A percentile compares a stretch with the other conserved stretches of the same genome.
These are phyloP conservation scores for Enteromius trimaculatus DNA, from an alignment of 2,797 vertebrate genomes.

Conservation along the genomic window DNA sequence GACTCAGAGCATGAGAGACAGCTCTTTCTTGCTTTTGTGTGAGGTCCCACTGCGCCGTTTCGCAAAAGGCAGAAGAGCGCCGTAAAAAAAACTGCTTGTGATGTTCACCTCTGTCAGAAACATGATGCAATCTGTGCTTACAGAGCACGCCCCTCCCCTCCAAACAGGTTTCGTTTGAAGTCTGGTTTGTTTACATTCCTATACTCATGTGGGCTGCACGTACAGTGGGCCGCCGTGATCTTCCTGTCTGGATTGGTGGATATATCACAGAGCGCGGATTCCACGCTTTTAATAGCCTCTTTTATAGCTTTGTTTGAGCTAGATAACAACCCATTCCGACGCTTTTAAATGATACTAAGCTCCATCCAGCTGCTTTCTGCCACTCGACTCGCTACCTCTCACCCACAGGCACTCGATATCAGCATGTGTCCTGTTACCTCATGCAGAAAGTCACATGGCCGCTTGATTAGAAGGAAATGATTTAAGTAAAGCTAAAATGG, in stretches of 20 bases:
- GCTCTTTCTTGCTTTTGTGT: conserved; percentile 58
- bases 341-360: conserved; percentile 46
- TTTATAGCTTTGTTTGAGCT: conserved; percentile 53
- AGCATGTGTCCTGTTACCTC: conserved; percentile 74
- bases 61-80: conserved; percentile 54
- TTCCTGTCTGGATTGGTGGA: conserved; percentile 57
- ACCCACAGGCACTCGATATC: conserved; percentile 64
- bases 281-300: conserved; percentile 41
- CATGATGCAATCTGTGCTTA: conserved; percentile 49
- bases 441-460: conserved; percentile 81
- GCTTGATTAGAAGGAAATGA: conserved; percentile 75
- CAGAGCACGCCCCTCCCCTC: conserved; percentile 44
- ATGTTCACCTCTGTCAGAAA: conserved; percentile 56
- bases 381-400: conserved; percentile 56
- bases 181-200: conserved; percentile 80
- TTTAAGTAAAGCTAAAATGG: conserved; percentile 79
- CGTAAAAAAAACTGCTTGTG: conserved; percentile 64
- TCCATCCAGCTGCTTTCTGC: conserved; percentile 50
- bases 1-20: conserved; percentile 54
- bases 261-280: conserved; percentile 50
- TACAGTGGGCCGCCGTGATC: conserved; percentile 56
- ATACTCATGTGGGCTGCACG: conserved; percentile 61
- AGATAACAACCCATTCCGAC: conserved; percentile 34
- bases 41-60: conserved; percentile 47
- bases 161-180: conserved; percentile 66